A percentile compares a stretch with the other conserved stretches of the same genome.
Conservation (phyloP, 2,113 vertebrate genomes). For the Eretmochelys imbricata region DNA sequence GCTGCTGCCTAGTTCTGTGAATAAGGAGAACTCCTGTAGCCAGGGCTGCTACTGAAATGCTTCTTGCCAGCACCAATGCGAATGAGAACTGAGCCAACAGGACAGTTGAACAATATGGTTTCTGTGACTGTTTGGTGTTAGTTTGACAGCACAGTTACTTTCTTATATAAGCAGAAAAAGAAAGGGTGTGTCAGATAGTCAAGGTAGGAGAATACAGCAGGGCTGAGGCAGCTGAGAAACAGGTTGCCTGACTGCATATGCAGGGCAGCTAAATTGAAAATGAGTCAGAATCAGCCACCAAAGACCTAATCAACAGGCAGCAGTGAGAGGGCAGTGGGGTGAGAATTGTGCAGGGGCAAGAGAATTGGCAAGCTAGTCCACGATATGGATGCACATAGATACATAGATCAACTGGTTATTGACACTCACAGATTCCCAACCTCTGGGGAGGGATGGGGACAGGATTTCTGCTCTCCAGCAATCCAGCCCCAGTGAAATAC, state of each 20-base stretch:
- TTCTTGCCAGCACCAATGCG: rapidly evolving
- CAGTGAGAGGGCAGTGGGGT: not conserved
- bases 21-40: not conserved
- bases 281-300: not conserved
- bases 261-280: not conserved
- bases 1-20: not conserved
- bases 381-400: not conserved
- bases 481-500: not conserved
- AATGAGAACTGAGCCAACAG: rapidly evolving
- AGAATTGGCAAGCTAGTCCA: not conserved
- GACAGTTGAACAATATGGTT: not conserved
- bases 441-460: not conserved
- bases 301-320: not conserved
- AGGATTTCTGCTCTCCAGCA: not conserved
- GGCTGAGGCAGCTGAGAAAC: not conserved
- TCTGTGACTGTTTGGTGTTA: not conserved
- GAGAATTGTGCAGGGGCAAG: not conserved
- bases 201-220: not conserved
- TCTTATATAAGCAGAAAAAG: not conserved
- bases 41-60: not conserved
- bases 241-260: not conserved
- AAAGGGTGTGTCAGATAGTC: rapidly evolving
- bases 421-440: not conserved
- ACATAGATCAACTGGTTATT: not conserved
- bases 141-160: rapidly evolving